Evolutionary conservation across 2,113 vertebrate species (phyloP).

Genomic region (Corythaixoides concolor): DNA sequence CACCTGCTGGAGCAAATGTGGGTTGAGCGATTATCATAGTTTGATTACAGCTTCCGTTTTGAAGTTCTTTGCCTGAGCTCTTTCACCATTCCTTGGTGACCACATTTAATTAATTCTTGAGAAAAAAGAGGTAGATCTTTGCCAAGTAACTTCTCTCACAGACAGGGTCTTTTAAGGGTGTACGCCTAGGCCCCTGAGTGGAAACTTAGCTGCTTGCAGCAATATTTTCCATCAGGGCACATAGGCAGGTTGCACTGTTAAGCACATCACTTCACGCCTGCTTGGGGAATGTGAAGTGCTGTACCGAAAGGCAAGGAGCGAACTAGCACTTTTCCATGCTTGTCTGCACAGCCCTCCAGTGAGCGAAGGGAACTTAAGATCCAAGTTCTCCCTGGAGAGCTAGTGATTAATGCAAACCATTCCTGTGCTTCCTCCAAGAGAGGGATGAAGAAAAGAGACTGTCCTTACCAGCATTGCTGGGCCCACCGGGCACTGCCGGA

Average conservation of each 20-base stretch:
- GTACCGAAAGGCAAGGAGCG: not conserved
- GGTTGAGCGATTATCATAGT: not conserved
- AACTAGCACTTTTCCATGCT: not conserved
- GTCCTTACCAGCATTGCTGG: fast-evolving
- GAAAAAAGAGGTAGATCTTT: not conserved
- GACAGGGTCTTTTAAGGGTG: not conserved
- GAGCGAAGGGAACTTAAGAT: not conserved
- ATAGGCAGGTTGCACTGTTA: not conserved
- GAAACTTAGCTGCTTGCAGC: not conserved
- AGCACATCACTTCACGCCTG: not conserved
- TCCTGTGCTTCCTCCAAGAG: not conserved
- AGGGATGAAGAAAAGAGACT: not conserved
- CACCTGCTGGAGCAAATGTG: not conserved
- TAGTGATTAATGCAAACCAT: not conserved
- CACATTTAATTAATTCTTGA: not conserved
- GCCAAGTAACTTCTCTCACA: not conserved
- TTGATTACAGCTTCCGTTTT: constrained; percentile 13
- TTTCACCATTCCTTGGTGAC: not conserved
- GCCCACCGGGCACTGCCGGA: not conserved
- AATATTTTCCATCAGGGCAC: not conserved
- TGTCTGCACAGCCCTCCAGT: not conserved
- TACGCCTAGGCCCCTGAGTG: not conserved
- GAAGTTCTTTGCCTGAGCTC: not conserved
- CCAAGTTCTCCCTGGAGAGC: not conserved
- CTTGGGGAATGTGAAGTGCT: not conserved